These are phyloP conservation scores for Hyalella azteca DNA, from an alignment of 2,888 invertebrate genomes.

Conservation along the genomic window DNA sequence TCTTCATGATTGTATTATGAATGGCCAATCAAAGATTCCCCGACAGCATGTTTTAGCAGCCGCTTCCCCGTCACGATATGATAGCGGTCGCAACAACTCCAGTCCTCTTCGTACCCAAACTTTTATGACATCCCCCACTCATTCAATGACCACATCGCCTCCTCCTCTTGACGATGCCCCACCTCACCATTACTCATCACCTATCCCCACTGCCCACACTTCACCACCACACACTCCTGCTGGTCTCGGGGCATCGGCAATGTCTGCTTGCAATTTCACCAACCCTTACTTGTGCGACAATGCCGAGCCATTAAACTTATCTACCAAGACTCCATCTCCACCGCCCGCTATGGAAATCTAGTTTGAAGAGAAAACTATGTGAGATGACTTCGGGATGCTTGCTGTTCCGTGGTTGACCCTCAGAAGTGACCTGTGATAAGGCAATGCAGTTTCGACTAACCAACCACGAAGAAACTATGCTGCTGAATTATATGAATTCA, in stretches of 20 bases:
- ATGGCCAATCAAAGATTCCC: constrained; percentile 18
- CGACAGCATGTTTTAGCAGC: constrained; percentile 12
- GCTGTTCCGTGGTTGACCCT: constrained; percentile 13
- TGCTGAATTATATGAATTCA: constrained; percentile 2
- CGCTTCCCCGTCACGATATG: constrained; percentile 23
- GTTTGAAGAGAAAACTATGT: background rate
- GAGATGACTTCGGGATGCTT: background rate
- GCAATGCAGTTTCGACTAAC: constrained; percentile 7
- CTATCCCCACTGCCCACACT: background rate
- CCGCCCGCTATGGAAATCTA: constrained; percentile 41
- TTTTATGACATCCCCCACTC: constrained; percentile 2
- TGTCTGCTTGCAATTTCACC: background rate
- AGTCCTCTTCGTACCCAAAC: constrained; percentile 6
- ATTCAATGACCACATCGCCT: constrained; percentile 33
- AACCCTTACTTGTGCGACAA: constrained; percentile 45
- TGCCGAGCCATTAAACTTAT: constrained; percentile 81
- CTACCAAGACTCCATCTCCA: constrained; percentile 81
- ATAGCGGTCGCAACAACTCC: background rate
- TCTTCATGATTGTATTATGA: constrained; percentile 27
- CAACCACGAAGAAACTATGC: constrained; percentile 11
- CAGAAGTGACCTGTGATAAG: constrained; percentile 34
- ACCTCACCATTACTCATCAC: constrained; percentile 34
- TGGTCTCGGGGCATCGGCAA: constrained; percentile 9
- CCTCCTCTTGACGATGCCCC: background rate
- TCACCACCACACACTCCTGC: background rate